Evolutionary conservation across 2,888 invertebrate genomes (phyloP).

Genomic region (Orchesella flavescens): DNA sequence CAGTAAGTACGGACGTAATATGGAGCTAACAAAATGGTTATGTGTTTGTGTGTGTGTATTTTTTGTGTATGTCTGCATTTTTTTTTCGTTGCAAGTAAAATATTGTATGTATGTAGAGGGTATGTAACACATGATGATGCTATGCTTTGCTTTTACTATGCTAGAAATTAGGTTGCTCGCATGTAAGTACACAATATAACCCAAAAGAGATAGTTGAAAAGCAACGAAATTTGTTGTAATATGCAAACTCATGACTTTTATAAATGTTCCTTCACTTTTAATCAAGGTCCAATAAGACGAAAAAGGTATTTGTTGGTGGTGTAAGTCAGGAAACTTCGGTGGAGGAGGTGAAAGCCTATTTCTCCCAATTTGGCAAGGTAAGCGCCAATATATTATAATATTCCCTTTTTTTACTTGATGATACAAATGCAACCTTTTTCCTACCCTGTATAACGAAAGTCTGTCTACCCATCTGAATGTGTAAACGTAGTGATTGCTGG

Average conservation of each 20-base stretch:
- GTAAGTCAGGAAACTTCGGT: constrained; percentile 93
- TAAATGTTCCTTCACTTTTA: constrained; percentile 65
- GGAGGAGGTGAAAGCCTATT: constrained; percentile 91
- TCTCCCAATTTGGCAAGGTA: constrained; percentile 87
- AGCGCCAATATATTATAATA: not conserved
- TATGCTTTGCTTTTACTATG: no score
- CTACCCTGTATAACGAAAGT: no score
- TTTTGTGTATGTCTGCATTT: not conserved
- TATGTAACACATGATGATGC: no score
- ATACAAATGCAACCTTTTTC: no score
- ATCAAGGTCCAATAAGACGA: constrained; percentile 83
- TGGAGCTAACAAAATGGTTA: no score
- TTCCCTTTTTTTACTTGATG: not conserved
- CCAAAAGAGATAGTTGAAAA: no score
- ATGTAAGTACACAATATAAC: no score
- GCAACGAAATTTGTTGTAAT: constrained; percentile 21
- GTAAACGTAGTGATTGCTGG: no score
- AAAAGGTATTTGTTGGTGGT: constrained; percentile 94
- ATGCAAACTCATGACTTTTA: constrained; percentile 64
- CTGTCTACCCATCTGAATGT: no score
- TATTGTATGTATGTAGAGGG: not conserved
- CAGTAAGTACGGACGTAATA: no score
- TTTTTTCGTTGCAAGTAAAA: not conserved
- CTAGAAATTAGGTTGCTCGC: no score
- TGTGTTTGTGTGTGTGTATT: no score